These are phyloP conservation scores for Piscicola geometra DNA, from an alignment of 2,888 invertebrate species.

Conservation along the genomic window DNA sequence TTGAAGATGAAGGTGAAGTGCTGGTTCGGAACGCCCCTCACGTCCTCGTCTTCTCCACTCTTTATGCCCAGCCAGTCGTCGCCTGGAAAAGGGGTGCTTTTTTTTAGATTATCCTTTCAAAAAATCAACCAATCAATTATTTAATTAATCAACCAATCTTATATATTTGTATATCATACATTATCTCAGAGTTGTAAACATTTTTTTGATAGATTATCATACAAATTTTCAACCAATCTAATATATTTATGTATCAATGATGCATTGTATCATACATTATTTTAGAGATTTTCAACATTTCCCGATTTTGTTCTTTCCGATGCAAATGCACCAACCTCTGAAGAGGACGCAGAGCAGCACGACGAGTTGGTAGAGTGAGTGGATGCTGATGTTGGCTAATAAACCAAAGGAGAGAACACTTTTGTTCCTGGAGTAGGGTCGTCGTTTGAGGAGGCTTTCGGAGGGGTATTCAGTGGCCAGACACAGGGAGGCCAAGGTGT, in stretches of 20 bases:
- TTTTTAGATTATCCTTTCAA: no score
- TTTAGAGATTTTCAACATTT: no score
- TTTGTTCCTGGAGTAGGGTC: conserved; percentile 32
- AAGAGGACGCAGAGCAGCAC: conserved; percentile 56
- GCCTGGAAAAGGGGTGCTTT: no score
- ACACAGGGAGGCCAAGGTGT: conserved; percentile 33
- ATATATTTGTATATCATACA: no score
- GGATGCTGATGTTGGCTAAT: conserved; percentile 29
- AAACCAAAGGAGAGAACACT: conserved; percentile 27
- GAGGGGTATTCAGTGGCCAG: conserved; percentile 33
- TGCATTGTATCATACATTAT: no score
- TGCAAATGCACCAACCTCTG: conserved; percentile 12
- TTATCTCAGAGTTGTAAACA: no score
- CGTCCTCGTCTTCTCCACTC: conserved; percentile 22
- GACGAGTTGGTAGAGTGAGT: conserved; percentile 25
- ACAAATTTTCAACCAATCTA: no score
- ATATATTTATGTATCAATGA: no score
- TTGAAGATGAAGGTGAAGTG: conserved; percentile 37
- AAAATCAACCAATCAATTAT: no score
- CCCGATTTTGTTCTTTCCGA: no score
- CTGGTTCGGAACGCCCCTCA: conserved; percentile 34
- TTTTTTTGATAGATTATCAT: no score
- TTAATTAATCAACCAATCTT: no score
- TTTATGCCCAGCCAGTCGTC: conserved; percentile 31
- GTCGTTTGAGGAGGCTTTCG: conserved; percentile 29